Conservation (phyloP, 2,113 vertebrate species). For the Coptodon rendalli region DNA sequence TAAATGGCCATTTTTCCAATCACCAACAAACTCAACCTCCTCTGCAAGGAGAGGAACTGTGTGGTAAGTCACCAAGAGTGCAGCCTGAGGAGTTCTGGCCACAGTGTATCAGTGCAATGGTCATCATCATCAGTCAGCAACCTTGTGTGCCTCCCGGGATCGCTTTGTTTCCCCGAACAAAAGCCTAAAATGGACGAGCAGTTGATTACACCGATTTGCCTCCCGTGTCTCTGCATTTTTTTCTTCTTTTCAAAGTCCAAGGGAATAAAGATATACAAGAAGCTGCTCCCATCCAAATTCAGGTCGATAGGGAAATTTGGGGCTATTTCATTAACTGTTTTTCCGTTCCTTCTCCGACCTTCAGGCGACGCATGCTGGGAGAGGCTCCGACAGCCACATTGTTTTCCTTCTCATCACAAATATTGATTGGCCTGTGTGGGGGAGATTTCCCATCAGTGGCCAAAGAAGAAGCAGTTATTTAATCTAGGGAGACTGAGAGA, state of each 20-base stretch:
- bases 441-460: constrained; percentile 19
- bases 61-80: not conserved
- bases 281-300: not conserved
- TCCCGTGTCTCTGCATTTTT: not conserved
- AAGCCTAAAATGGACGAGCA: not conserved
- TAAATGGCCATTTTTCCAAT: not conserved
- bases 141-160: not conserved
- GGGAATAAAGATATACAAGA: not conserved
- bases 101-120: not conserved
- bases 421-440: constrained; percentile 7
- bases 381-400: not conserved
- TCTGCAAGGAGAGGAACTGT: not conserved
- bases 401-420: constrained; percentile 5
- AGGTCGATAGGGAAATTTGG: not conserved
- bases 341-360: not conserved
- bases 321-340: not conserved
- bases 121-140: not conserved
- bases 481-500: not conserved
- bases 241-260: not conserved
- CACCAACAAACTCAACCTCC: not conserved
- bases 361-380: not conserved
- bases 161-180: not conserved
- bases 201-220: not conserved
- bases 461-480: constrained; percentile 1
- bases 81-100: not conserved